phyloP scores from a whole-genome alignment of 2,888 invertebrate genomes.

The Leptodirus hochenwartii region DNA sequence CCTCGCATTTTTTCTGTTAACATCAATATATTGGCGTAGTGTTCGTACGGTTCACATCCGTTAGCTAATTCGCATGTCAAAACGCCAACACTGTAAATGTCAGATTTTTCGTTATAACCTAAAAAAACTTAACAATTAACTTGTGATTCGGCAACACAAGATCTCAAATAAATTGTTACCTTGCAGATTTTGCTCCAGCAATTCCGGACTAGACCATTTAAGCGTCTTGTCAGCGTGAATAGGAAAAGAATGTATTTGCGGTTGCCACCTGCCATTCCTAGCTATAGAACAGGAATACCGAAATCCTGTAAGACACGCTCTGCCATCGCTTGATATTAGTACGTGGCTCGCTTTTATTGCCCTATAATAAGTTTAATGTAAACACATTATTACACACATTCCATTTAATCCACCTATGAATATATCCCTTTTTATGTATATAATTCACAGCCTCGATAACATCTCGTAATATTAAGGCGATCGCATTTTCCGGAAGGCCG shows the following conservation, averaged over 20 bases:
- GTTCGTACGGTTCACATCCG: constrained; percentile 73
- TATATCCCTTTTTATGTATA: constrained; percentile 64
- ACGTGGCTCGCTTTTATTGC: constrained; percentile 73
- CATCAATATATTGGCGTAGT: constrained; percentile 77
- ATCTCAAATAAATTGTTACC: constrained; percentile 14
- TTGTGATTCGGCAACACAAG: neutral
- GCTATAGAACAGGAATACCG: constrained; percentile 60
- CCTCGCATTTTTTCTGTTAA: constrained; percentile 78
- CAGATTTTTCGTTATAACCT: constrained; percentile 80
- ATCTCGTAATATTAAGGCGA: constrained; percentile 62
- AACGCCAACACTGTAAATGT: constrained; percentile 83
- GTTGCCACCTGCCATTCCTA: constrained; percentile 49
- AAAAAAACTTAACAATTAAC: constrained; percentile 8
- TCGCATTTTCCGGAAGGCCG: constrained; percentile 63
- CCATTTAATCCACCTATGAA: constrained; percentile 51
- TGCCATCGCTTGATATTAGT: constrained; percentile 51
- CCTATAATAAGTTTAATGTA: constrained; percentile 28
- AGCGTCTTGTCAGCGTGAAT: constrained; percentile 49
- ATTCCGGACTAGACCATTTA: constrained; percentile 85
- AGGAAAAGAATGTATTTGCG: constrained; percentile 57
- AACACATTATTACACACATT: neutral
- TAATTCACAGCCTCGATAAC: constrained; percentile 65
- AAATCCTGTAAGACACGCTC: constrained; percentile 59
- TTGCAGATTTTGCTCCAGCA: constrained; percentile 51
- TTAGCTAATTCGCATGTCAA: constrained; percentile 77